Base-by-base conservation (phyloP, 2,888 invertebrate species). In the Apamea sordens region DNA sequence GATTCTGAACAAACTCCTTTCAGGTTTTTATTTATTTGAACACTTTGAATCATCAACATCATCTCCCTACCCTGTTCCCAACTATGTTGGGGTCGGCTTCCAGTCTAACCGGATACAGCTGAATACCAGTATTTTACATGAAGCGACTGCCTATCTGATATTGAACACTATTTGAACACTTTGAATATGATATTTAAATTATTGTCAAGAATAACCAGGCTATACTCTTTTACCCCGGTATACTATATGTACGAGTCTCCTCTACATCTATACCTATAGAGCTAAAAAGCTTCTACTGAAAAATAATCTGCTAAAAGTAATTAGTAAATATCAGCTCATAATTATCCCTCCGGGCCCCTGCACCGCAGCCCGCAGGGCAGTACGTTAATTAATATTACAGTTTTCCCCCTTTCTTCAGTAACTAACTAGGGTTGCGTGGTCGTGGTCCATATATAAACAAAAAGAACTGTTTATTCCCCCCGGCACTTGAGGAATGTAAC, bases 351-450 rank as follows among this genome's bases (percentile, higher is more conserved):
- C 21, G 67, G 59, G 28, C 32, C 13, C 0, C 6, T 11, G 4
- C 28, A 36, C n/a, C 21, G 28, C 36, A 47, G 44, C n/a, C 41
- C 65, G 18, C n/a, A 63, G n/a, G 56, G n/a, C 28, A 69, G n/a
- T 28, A 47, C 15, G 21, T 28, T 53, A 80, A 63, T 80, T 76
- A 80, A 53, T 36, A 59, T 50, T n/a, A 61, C 53, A 69, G 24
- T 2, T 73, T 41, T 56, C 2, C 41, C 32, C 36, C 10, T 0
- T 68, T 76, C 15, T 47, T 7, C 64, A 32, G n/a, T 70, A 80
- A 76, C 47, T 53, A 72, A 76, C 47, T 59, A 72, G 44, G 53
- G 21, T 87, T 61, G 87, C 87, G 87, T 88, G 87, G 7, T 61
- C 59, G 32, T 63, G 41, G 69, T 74, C 21, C 77, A 61, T 71